These are phyloP conservation scores for Arnoldichthys spilopterus DNA, from an alignment of 2,797 vertebrate genomes.

Conservation along the genomic window DNA sequence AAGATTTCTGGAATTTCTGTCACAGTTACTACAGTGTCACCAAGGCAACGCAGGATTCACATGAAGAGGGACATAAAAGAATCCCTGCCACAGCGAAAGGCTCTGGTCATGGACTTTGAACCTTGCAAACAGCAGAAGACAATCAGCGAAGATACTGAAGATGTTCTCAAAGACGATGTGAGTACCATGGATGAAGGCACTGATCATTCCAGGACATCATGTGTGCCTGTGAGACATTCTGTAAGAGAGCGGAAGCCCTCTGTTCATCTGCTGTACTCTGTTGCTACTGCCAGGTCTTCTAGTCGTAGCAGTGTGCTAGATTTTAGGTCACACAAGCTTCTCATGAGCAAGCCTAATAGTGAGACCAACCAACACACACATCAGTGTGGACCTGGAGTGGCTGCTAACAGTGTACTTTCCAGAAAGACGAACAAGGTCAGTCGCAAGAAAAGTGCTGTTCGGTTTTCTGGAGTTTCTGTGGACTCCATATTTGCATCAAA, in stretches of 20 bases:
- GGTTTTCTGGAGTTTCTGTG: slow-evolving; percentile 78
- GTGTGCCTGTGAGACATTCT: slow-evolving; percentile 82
- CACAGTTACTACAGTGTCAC: slow-evolving; percentile 87
- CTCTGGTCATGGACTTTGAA: slow-evolving; percentile 65
- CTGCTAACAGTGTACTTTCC: slow-evolving; percentile 61
- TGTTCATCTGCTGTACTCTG: slow-evolving; percentile 87
- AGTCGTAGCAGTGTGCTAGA: slow-evolving; percentile 85
- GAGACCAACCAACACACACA: slow-evolving; percentile 63
- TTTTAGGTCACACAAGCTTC: slow-evolving; percentile 84
- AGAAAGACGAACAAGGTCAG: slow-evolving; percentile 57
- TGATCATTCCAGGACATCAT: slow-evolving; percentile 41
- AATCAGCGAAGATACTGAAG: slow-evolving; percentile 64
- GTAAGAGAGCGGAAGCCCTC: slow-evolving; percentile 87
- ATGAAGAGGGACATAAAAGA: slow-evolving; percentile 79
- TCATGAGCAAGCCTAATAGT: slow-evolving; percentile 83
- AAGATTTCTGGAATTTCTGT: slow-evolving; percentile 95
- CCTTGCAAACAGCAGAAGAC: slow-evolving; percentile 72
- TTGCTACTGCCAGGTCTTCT: slow-evolving; percentile 84
- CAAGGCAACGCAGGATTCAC: slow-evolving; percentile 88
- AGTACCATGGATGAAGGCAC: slow-evolving; percentile 12
- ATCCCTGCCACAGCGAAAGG: slow-evolving; percentile 47
- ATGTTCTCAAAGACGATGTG: slow-evolving; percentile 38
- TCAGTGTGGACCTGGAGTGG: slow-evolving; percentile 57
- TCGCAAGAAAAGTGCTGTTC: slow-evolving; percentile 64
- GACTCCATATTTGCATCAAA: slow-evolving; percentile 85